A percentile compares a stretch with the other conserved stretches of the same genome.
phyloP scores from a whole-genome alignment of 2,113 vertebrate genomes.

The Diadophis punctatus region DNA sequence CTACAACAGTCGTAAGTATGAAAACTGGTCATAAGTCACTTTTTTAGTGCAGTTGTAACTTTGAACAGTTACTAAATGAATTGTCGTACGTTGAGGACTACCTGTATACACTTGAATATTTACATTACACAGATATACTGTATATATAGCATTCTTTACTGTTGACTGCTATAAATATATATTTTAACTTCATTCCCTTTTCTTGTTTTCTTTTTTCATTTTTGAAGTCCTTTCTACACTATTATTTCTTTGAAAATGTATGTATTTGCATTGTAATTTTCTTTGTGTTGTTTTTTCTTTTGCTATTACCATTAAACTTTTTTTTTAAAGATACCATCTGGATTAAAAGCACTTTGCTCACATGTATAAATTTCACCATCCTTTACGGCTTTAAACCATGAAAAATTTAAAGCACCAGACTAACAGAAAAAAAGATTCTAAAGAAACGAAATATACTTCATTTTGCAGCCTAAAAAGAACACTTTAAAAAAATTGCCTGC shows the following conservation, averaged over 20 bases:
- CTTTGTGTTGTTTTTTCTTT: background rate
- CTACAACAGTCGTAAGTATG: background rate
- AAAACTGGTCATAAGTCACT: background rate
- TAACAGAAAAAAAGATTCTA: background rate
- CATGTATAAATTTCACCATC: background rate
- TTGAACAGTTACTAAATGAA: background rate
- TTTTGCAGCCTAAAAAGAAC: constrained; percentile 54
- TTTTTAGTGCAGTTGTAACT: background rate
- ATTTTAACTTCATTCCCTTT: background rate
- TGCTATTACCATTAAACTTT: background rate
- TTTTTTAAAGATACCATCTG: background rate
- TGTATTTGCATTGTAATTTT: background rate
- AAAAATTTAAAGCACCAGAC: constrained; percentile 44
- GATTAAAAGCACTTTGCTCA: background rate
- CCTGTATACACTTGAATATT: background rate
- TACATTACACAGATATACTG: background rate
- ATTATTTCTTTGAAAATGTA: background rate
- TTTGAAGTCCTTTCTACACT: background rate
- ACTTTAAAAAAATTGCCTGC: constrained; percentile 56
- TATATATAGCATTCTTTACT: background rate
- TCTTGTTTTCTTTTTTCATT: background rate
- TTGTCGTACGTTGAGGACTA: background rate
- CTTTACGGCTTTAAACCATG: constrained; percentile 9
- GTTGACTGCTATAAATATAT: background rate
- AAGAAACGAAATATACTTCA: constrained; percentile 55